Base-by-base conservation (phyloP, 2,797 vertebrate genomes). In the Poecile montanus region DNA sequence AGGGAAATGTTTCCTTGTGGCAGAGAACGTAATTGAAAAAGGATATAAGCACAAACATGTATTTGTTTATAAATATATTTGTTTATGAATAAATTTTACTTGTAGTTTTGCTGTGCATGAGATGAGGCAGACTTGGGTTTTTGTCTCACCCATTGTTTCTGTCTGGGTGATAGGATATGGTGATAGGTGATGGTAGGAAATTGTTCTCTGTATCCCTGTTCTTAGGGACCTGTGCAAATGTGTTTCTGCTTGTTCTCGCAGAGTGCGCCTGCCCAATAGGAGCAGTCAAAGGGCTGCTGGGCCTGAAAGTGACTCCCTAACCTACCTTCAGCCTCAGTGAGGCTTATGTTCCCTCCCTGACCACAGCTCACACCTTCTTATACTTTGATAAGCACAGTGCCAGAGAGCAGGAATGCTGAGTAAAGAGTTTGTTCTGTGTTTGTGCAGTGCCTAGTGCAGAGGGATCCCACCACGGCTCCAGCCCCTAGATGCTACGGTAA, bases 401-500 rank as follows among this genome's bases (percentile, higher is more conserved):
- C 16, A 11, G 61, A 11, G 70, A 53, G 51, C 74, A n/a, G 68
- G 60, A 75, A 42, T 57, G 47, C 50, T 34, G 17, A 91, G 78
- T 91, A 66, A 94, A 89, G 89, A 19, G n/a, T 91, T 70, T 96
- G 67, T 94, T 96, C 93, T 96, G 82, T 97, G 91, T 96, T 94
- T 96, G 89, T 96, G 57, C 94, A 96, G 93, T 30, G 95, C 91
- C 93, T 97, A 97, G 91, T 22, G 27, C 89, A 91, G 83, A 65
- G 32, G 94, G 85, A 96, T 67, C 74, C 91, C 34, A 0, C 48
- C 77, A 20, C 6, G 45, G 85, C 94, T 79, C 60, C 61, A 3
- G 77, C 88, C 94, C 53, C 93, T 85, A 85, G 40, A 86, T 57
- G 94, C 83, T 96, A 93, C 36, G 77, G 94, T 96, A 95, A 96